Evolutionary conservation across 2,113 vertebrate genomes (phyloP).

Genomic region (Uropsilus gracilis): DNA sequence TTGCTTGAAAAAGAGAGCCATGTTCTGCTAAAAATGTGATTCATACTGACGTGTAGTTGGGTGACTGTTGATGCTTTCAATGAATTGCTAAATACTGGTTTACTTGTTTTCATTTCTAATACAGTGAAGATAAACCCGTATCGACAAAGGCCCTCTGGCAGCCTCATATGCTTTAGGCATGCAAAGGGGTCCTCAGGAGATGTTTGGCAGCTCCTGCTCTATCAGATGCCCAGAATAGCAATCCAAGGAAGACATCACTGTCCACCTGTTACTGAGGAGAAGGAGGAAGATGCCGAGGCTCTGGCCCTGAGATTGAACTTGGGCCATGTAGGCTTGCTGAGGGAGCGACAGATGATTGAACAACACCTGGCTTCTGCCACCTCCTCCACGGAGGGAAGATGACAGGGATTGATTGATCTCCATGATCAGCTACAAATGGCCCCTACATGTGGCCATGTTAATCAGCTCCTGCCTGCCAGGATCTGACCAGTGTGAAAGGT

Average conservation of each 20-base stretch:
- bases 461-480: slow-evolving; percentile 83
- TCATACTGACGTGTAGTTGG: neutral
- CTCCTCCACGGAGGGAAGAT: slow-evolving; percentile 76
- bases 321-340: neutral
- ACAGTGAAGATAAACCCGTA: neutral
- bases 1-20: neutral
- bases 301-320: neutral
- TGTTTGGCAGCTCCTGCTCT: neutral
- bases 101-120: neutral
- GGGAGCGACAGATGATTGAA: slow-evolving; percentile 6
- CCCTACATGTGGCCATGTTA: slow-evolving; percentile 86
- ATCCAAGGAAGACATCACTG: neutral
- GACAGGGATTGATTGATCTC: slow-evolving; percentile 88
- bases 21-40: neutral
- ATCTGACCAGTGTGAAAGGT: slow-evolving; percentile 89
- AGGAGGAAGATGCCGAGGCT: neutral
- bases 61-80: neutral
- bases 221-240: neutral
- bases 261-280: neutral
- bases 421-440: slow-evolving; percentile 88
- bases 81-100: neutral
- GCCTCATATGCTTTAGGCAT: neutral
- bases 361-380: slow-evolving; percentile 77
- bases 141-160: neutral
- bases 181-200: neutral